Percentiles rank a stretch among this genome's conserved stretches.
These are phyloP conservation scores for Rhabdornis inornatus DNA, from an alignment of 2,113 vertebrate genomes.

Conservation along the genomic window DNA sequence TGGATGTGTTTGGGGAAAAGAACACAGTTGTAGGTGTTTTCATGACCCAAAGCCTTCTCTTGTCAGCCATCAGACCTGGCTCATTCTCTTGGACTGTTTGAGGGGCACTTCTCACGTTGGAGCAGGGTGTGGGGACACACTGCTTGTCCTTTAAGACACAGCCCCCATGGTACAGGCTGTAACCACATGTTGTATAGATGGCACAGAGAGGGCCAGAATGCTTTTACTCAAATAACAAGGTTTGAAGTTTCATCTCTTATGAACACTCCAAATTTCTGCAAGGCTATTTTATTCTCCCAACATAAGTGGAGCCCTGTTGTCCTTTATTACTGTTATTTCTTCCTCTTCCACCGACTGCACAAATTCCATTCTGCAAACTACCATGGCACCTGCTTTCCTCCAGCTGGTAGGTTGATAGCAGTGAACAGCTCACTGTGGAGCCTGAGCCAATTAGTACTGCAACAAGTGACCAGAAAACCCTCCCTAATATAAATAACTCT, in stretches of 20 bases:
- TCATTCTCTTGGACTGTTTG: neutral
- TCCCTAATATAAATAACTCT: neutral
- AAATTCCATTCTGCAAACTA: neutral
- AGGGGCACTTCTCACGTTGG: neutral
- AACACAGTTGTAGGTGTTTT: neutral
- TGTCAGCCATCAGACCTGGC: neutral
- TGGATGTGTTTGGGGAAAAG: neutral
- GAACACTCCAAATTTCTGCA: neutral
- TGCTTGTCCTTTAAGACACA: neutral
- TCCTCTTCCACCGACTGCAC: neutral
- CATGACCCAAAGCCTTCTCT: neutral
- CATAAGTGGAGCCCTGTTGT: neutral
- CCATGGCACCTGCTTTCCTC: neutral
- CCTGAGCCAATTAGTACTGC: neutral
- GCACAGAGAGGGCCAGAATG: neutral
- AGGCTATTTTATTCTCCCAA: neutral
- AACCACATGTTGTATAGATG: neutral
- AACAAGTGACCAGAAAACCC: neutral
- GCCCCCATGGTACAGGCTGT: neutral
- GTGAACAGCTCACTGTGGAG: neutral
- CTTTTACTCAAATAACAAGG: neutral
- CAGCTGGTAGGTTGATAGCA: conserved; percentile 1
- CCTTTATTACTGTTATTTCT: conserved; percentile 28
- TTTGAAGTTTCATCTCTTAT: neutral
- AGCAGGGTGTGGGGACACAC: neutral